Base-by-base conservation (phyloP, 1,140 invertebrate genomes). In the Papilio xuthus region DNA sequence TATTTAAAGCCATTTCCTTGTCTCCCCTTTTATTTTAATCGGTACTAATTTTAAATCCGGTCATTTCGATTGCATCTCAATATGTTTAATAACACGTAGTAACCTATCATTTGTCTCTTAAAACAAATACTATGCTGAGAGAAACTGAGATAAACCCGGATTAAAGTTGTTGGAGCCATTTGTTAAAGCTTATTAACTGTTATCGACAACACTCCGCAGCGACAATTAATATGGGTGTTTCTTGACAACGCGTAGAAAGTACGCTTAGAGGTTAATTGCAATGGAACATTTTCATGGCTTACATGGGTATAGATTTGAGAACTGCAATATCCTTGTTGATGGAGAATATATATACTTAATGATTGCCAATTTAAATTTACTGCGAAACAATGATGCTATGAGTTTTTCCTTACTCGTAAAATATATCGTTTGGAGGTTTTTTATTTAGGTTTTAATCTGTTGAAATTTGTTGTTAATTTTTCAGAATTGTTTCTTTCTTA, bases 151-250 rank as follows among this genome's bases (percentile, higher is more conserved):
- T 76, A 76, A 76, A 42, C 32, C 42, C 74, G n/a, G 74, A 63
- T 63, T 63, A 15, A 56, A 81, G 76, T 78, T 73, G 78, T 56
- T 60, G 81, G 78, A 81, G 80, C 82, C 76, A 83, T 83, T 79
- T 79, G 82, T 81, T 78, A 83, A 78, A 42, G 78, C 78, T 81
- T 81, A 81, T 78, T 80, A 81, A 78, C 80, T 79, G n/a, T 63
- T 63, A 76, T 41, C 10, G 74, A 76, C 74, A 76, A 15, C 28
- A 42, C 74, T 41, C 73, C 73, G 73, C 53, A 41, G 37, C 32
- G 74, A 76, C 56, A 76, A 76, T 76, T 76, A 76, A 76, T 76
- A 76, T 41, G 74, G 53, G 73, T 75, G 73, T 75, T 20, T 56
- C 73, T 60, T 76, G 74, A 76, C 74, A 76, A 63, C 74, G 53